Conservation (phyloP, 2,797 vertebrate species). For the Cossypha niveicapilla region DNA sequence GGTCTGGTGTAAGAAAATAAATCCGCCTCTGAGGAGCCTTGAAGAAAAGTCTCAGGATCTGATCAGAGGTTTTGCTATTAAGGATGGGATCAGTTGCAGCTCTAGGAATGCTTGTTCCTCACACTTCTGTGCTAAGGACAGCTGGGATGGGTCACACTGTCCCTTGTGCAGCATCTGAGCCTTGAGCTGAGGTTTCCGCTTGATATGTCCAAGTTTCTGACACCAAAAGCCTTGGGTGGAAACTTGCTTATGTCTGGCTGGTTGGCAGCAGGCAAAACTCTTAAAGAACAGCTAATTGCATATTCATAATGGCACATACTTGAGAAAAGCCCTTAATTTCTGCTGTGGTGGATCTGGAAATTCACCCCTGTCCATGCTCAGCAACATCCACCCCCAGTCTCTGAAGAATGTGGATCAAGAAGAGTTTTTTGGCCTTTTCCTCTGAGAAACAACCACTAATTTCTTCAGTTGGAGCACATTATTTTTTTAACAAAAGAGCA, state of each 20-base stretch:
- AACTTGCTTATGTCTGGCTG: not conserved
- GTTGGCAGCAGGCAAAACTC: not conserved
- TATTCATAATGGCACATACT: not conserved
- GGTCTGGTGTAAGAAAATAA: slow-evolving; percentile 8
- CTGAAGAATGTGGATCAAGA: not conserved
- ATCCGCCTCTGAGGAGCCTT: not conserved
- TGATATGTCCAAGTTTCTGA: not conserved
- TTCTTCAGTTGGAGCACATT: slow-evolving; percentile 1
- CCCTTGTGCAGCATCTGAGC: not conserved
- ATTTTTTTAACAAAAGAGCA: slow-evolving; percentile 43
- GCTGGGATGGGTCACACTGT: not conserved
- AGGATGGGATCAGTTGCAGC: not conserved
- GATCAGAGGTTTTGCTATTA: not conserved
- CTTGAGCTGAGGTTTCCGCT: not conserved
- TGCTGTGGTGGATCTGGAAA: not conserved
- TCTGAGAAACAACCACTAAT: not conserved
- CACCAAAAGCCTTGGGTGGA: not conserved
- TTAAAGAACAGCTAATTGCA: not conserved
- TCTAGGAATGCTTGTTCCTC: not conserved
- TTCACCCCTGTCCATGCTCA: not conserved
- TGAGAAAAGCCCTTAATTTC: slow-evolving; percentile 2
- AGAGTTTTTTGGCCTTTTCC: not conserved
- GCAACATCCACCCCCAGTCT: not conserved
- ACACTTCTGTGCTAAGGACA: not conserved
- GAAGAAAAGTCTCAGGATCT: not conserved